Evolutionary conservation across 92 coral and sea anemone species (phyloP).

Genomic region (Desmophyllum pertusum): DNA sequence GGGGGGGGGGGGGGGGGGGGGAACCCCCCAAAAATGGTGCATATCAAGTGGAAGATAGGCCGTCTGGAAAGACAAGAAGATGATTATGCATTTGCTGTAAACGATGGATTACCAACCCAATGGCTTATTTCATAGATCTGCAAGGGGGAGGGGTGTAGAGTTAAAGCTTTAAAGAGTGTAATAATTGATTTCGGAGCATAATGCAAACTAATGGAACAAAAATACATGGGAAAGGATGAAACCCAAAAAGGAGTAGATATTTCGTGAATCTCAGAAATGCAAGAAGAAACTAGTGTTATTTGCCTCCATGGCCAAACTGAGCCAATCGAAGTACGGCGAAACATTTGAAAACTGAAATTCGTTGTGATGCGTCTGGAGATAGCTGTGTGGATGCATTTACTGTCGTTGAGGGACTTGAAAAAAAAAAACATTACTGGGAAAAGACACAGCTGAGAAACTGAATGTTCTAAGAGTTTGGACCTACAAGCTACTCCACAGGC

Average conservation of each 20-base stretch:
- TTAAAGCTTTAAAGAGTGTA: constrained; percentile 28
- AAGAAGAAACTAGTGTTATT: constrained; percentile 27
- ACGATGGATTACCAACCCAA: background rate
- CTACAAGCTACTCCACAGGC: constrained; percentile 27
- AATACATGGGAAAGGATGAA: constrained; percentile 47
- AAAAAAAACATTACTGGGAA: constrained; percentile 53
- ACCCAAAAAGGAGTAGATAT: constrained; percentile 18
- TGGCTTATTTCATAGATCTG: constrained; percentile 15
- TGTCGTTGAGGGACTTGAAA: constrained; percentile 46
- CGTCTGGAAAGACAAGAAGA: constrained; percentile 36
- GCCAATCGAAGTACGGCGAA: constrained; percentile 35
- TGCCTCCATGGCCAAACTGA: constrained; percentile 28
- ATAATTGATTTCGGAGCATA: constrained; percentile 54
- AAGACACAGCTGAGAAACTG: constrained; percentile 54
- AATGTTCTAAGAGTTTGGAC: constrained; percentile 60
- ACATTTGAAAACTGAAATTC: constrained; percentile 42
- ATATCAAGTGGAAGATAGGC: constrained; percentile 19
- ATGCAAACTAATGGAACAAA: constrained; percentile 44
- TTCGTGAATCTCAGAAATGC: constrained; percentile 36
- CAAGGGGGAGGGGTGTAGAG: constrained; percentile 48
- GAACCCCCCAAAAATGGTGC: background rate
- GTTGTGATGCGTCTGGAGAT: constrained; percentile 36
- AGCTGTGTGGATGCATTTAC: constrained; percentile 39
- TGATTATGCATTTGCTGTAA: constrained; percentile 46
- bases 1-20: too few relatives aligned